A percentile compares a stretch with the other conserved stretches of the same genome.
These are phyloP conservation scores for Centroberyx gerrardi DNA, from an alignment of 2,797 vertebrate species.

Conservation along the genomic window DNA sequence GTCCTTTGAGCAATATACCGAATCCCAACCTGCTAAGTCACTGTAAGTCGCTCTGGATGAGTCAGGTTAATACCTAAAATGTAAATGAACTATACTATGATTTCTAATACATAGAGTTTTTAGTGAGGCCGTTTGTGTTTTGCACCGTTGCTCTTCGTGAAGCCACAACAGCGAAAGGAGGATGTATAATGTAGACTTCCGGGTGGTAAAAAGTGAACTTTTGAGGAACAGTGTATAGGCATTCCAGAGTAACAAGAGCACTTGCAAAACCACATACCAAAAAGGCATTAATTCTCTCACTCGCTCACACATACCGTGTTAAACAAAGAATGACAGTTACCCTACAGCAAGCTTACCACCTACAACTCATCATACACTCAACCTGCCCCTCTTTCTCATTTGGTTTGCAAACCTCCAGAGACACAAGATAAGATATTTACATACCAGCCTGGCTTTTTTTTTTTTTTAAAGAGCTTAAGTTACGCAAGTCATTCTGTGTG, in stretches of 20 bases:
- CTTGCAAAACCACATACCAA: slow-evolving; percentile 57
- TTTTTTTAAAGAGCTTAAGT: slow-evolving; percentile 53
- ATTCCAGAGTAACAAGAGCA: slow-evolving; percentile 36
- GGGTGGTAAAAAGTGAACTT: slow-evolving; percentile 24
- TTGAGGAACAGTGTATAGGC: slow-evolving; percentile 13
- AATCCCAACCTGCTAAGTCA: no score
- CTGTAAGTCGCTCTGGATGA: no score
- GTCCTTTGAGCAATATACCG: no score
- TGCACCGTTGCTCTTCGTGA: not conserved
- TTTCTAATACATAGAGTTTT: not conserved
- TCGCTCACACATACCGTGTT: not conserved
- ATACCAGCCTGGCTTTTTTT: slow-evolving; percentile 64
- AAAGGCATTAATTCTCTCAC: slow-evolving; percentile 6
- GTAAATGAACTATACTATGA: not conserved
- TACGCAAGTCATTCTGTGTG: slow-evolving; percentile 57
- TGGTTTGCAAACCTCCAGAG: slow-evolving; percentile 76
- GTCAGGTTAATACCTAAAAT: not conserved
- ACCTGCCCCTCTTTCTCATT: slow-evolving; percentile 64
- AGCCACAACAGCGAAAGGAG: slow-evolving; percentile 29
- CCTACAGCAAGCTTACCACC: slow-evolving; percentile 38
- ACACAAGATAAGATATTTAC: slow-evolving; percentile 77
- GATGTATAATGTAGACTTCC: slow-evolving; percentile 24
- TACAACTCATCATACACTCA: slow-evolving; percentile 39
- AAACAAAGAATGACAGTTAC: slow-evolving; percentile 57
- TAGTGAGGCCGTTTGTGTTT: not conserved